Conservation (phyloP, 2,797 vertebrate genomes). For the Sphaeramia orbicularis region DNA sequence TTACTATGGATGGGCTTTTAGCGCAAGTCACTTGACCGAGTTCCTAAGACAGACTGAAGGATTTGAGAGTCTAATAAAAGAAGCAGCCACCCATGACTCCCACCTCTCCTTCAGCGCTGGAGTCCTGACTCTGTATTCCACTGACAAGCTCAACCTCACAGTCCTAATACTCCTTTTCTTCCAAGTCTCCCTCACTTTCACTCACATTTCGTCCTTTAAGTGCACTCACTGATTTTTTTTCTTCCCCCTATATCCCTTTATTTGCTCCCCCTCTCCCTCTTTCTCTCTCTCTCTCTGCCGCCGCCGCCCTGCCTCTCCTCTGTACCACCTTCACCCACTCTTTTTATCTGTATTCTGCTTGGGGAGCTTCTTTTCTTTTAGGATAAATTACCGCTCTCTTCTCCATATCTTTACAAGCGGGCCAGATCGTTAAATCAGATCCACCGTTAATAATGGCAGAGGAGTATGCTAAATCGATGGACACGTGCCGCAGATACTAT, state of each 20-base stretch:
- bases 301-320: conserved; percentile 4
- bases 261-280: conserved; percentile 26
- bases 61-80: conserved; percentile 76
- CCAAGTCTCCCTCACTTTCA: conserved; percentile 52
- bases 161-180: conserved; percentile 43
- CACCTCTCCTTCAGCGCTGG: conserved; percentile 68
- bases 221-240: conserved; percentile 12
- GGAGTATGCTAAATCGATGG: conserved; percentile 66
- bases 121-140: conserved; percentile 61
- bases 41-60: conserved; percentile 56
- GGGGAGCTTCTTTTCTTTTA: conserved; percentile 31
- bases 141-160: conserved; percentile 49
- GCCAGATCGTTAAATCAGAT: conserved; percentile 51
- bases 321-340: conserved; percentile 21
- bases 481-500: conserved; percentile 58
- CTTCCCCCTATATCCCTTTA: conserved; percentile 15
- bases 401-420: conserved; percentile 51
- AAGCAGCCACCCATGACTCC: conserved; percentile 69
- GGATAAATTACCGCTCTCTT: conserved; percentile 53
- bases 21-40: conserved; percentile 42
- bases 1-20: conserved; percentile 35
- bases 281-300: conserved; percentile 2
- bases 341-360: conserved; percentile 58
- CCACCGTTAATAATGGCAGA: conserved; percentile 44
- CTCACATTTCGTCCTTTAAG: conserved; percentile 62